Conservation (phyloP, 1,140 invertebrate species). For the Drosophila aff. region DNA sequence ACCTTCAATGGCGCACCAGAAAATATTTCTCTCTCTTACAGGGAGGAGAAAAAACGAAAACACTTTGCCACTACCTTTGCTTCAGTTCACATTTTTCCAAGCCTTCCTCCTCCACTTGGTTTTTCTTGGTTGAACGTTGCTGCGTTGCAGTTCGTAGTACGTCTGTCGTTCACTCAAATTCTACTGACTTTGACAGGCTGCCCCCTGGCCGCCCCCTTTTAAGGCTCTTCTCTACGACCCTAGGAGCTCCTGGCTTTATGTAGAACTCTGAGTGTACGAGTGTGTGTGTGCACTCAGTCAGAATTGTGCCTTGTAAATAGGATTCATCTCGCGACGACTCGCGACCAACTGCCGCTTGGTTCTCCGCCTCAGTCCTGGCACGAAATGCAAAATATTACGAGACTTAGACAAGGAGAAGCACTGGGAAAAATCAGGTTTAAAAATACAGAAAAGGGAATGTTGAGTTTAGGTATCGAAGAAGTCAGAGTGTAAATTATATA, state of each 20-base stretch:
- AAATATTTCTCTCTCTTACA: slow-evolving; percentile 9
- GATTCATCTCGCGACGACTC: slow-evolving; percentile 71
- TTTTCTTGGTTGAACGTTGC: slow-evolving; percentile 33
- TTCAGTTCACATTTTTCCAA: slow-evolving; percentile 43
- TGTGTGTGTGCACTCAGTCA: slow-evolving; percentile 58
- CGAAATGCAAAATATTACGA: slow-evolving; percentile 73
- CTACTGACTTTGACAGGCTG: slow-evolving; percentile 75
- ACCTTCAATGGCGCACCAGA: slow-evolving; percentile 50
- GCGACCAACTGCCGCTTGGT: slow-evolving; percentile 66
- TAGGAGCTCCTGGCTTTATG: background rate
- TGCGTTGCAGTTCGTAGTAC: slow-evolving; percentile 23
- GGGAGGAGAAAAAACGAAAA: slow-evolving; percentile 40
- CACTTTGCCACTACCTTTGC: slow-evolving; percentile 67
- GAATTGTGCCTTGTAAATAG: slow-evolving; percentile 78
- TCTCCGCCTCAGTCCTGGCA: slow-evolving; percentile 38
- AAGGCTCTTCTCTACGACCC: background rate
- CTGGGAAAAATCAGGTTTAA: background rate
- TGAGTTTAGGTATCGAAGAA: background rate
- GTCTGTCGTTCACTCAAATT: slow-evolving; percentile 65
- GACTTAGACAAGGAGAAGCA: slow-evolving; percentile 34
- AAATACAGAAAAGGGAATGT: background rate
- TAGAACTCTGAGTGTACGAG: slow-evolving; percentile 2
- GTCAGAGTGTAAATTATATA: background rate
- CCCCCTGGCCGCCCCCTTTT: background rate
- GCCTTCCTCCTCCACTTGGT: slow-evolving; percentile 20